Base-by-base conservation (phyloP, 2,797 vertebrate species). In the Syngnathus rostellatus region DNA sequence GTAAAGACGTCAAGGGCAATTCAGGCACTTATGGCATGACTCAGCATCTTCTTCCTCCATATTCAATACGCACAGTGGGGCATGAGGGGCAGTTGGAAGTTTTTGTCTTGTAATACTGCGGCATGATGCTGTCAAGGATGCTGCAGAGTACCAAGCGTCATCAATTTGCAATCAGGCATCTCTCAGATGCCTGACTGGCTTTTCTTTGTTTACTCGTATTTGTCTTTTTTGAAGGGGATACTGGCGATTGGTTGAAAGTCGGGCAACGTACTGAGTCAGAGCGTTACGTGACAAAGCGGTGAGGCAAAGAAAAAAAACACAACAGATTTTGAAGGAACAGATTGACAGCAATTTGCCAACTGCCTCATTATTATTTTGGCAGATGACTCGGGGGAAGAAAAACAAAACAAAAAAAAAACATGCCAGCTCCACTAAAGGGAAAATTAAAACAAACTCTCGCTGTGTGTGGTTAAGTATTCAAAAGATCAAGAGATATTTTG, bases 1-100 rank as follows among this genome's bases (percentile, higher is more conserved):
- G 51, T 64, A 69, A 75, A 70, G 69, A 68, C 66, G 71, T 79
- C 74, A 46, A 76, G 63, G 54, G 72, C 57, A 62, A 59, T 61
- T 68, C 61, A 74, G 1, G 37, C 43, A 7, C 60, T 8, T 6
- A 63, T 10, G 66, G 63, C 39, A 55, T n/a, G 38, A 57, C 25
- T 50, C 50, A 25, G 5, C 1, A 3, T 57, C 23, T 25, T 31
- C 23, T 41, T 51, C n/a, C 31, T 16, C 25, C 9, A 14, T 23
- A 19, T 63, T 21, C 62, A 41, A 62, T n/a, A 9, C 19, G 5
- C 3, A 62, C 0, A 37, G 7, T 3, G 43, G 40, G 38, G 43
- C 21, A 37, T 8, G 16, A 63, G 57, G 16, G 3, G 37, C 48
- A n/a, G 5, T 45, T 17, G n/a, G 5, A 23, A 40, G 39, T 63